phyloP scores from a whole-genome alignment of 2,113 vertebrate genomes.

The Cichladusa arquata region DNA sequence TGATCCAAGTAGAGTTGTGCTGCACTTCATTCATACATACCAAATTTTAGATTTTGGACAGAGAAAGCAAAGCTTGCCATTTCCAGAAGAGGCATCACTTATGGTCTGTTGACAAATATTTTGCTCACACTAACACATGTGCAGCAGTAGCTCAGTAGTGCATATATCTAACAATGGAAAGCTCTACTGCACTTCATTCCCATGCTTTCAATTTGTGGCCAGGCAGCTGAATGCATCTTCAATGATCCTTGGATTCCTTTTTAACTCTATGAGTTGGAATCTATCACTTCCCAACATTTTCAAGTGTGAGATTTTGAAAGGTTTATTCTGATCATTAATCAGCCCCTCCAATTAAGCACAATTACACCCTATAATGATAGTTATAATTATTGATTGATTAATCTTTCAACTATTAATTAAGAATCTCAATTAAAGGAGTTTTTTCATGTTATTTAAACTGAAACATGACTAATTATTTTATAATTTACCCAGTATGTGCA shows the following conservation, averaged over 20 bases:
- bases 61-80: not conserved
- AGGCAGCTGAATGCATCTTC: constrained; percentile 18
- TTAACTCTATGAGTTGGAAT: constrained; percentile 53
- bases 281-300: constrained; percentile 68
- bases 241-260: constrained; percentile 30
- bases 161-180: not conserved
- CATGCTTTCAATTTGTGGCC: not conserved
- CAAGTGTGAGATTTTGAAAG: constrained; percentile 65
- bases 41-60: not conserved
- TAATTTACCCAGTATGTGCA: constrained; percentile 66
- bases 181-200: not conserved
- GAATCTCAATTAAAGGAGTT: constrained; percentile 75
- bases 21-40: accelerated
- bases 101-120: not conserved
- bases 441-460: constrained; percentile 72
- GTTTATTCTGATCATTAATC: constrained; percentile 77
- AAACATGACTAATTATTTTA: constrained; percentile 76
- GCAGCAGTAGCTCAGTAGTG: not conserved
- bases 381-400: constrained; percentile 83
- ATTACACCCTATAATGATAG: constrained; percentile 77
- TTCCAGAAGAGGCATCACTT: not conserved
- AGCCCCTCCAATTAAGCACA: constrained; percentile 76
- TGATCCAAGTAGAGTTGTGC: not conserved
- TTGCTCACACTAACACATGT: not conserved
- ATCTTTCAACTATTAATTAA: constrained; percentile 80